phyloP scores from a whole-genome alignment of 2,797 vertebrate genomes.

The Enteromius afrohamiltoni region DNA sequence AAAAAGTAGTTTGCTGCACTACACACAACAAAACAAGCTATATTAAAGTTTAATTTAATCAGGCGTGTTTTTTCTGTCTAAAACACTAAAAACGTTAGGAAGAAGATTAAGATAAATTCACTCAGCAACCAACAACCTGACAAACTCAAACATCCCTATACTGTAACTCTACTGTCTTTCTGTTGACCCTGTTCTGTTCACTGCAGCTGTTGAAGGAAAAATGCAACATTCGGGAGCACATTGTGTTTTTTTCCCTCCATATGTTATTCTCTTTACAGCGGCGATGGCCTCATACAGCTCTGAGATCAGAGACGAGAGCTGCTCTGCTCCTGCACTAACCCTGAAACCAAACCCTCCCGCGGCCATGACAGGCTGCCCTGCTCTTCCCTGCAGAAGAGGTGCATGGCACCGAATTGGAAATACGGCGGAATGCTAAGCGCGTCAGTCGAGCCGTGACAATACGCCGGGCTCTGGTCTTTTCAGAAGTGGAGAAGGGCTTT shows the following conservation, averaged over 20 bases:
- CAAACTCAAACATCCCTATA: background rate
- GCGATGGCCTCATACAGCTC: slow-evolving; percentile 8
- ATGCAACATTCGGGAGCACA: slow-evolving; percentile 22
- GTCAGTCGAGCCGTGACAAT: slow-evolving; percentile 39
- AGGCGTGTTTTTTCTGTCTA: background rate
- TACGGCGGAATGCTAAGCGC: slow-evolving; percentile 34
- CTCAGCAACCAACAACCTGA: background rate
- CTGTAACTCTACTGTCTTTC: background rate
- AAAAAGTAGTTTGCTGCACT: background rate
- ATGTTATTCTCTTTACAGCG: slow-evolving; percentile 46
- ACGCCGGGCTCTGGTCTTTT: slow-evolving; percentile 13
- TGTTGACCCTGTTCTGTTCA: background rate
- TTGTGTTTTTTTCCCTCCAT: slow-evolving; percentile 16
- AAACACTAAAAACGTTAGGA: background rate
- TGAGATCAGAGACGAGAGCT: slow-evolving; percentile 32
- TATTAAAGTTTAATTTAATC: background rate
- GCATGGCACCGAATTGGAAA: slow-evolving; percentile 26
- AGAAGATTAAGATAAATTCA: background rate
- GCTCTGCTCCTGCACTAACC: slow-evolving; percentile 27
- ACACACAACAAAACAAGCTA: background rate
- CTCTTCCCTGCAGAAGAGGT: background rate
- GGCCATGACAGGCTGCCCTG: slow-evolving; percentile 11
- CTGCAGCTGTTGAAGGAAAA: slow-evolving; percentile 16
- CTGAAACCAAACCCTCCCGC: slow-evolving; percentile 21
- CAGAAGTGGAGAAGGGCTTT: slow-evolving; percentile 26